Evolutionary conservation across 2,888 invertebrate genomes (phyloP), one percentile per base, ranked within the genome.

Genomic region (Arenicola marina): DNA sequence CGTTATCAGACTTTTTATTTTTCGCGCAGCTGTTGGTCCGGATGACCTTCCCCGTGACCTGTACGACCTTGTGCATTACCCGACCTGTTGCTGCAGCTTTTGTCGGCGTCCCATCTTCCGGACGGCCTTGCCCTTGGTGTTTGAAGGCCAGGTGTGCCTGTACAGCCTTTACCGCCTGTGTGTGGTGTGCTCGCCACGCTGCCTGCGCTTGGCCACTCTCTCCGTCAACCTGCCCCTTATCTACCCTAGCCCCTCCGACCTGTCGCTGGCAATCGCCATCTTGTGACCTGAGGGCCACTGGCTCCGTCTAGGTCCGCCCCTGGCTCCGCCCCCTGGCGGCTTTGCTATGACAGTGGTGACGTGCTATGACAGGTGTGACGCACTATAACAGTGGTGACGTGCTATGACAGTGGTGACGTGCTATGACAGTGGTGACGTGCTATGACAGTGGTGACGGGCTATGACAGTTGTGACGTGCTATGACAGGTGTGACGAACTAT

Each of bases 81-180:
- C 73, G 1, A 65, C 67, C 4, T 64, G 61, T 38, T 44, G 51
- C 11, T 73, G 73, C 58, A 54, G 59, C 31, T 45, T 44, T 4
- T 73, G 73, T 54, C 31, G 34, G 18, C 21, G 45, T 2, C 46
- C 62, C 21, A 57, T 73, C 26, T 73, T 72, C 51, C 26, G 59
- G 7, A 56, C 56, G 45, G 70, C 56, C 11, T 71, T 66, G 48
- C 73, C 73, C 2, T 31, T 71, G 28, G 61, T 73, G 26, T 72
- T 64, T 57, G 67, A 68, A 26, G 65, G 63, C 1, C 62, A 62
- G 46, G 38, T 62, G 4, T 43, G 65, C 1, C 26, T 51, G n/a
- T 58, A 56, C 51, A 63, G 44, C 38, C 56, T 68, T 0, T 67
- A 66, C 44, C 53, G 63, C 1, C 65, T 72, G 7, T 64, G 57